Base-by-base conservation (phyloP, 2,888 invertebrate species). In the Nematopogon swammerdamellus region DNA sequence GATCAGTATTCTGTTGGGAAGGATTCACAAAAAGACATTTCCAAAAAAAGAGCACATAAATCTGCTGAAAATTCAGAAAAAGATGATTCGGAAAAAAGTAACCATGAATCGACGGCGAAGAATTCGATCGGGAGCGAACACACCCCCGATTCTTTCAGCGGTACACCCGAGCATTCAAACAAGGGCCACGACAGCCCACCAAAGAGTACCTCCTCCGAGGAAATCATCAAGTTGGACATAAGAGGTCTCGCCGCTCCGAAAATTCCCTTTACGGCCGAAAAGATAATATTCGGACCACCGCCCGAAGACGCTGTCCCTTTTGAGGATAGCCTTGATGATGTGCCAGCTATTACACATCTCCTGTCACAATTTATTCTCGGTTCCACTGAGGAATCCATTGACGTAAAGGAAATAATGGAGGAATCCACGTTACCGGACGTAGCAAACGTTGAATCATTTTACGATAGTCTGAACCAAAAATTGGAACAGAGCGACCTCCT, bases 221-320 rank as follows among this genome's bases (percentile, higher is more conserved):
- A 80, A 56, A 72, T 80, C 6, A 80, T 80, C 48, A 79, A 77
- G 53, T 54, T 80, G 51, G 80, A 80, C 58, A 80, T 80, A 36
- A 63, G 80, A 61, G 80, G 80, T 1, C 67, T 70, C 54, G 73
- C 66, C 29, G 67, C 60, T 20, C 72, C 70, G 8, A 76, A 70
- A 57, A 69, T 68, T 53, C 58, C 67, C 2, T 59, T 74, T 51
- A 64, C 69, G 20, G 56, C 70, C 52, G 65, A 68, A 16, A 72
- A 75, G 64, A 76, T 79, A 46, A 71, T 80, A 54, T 74, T 76
- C 59, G 77, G 77, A 2, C 71, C 74, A 8, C 76, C 76, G 19
- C 77, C 76, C 17, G 70, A 73, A 54, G 73, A 71, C 2, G 62
- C 67, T 45, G 68, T 61, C 16, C 58, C 73, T 18, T 60, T 74